Percentiles rank a stretch among this genome's conserved stretches.
phyloP scores from a whole-genome alignment of 2,888 invertebrate genomes.

The Napeogenes inachia region DNA sequence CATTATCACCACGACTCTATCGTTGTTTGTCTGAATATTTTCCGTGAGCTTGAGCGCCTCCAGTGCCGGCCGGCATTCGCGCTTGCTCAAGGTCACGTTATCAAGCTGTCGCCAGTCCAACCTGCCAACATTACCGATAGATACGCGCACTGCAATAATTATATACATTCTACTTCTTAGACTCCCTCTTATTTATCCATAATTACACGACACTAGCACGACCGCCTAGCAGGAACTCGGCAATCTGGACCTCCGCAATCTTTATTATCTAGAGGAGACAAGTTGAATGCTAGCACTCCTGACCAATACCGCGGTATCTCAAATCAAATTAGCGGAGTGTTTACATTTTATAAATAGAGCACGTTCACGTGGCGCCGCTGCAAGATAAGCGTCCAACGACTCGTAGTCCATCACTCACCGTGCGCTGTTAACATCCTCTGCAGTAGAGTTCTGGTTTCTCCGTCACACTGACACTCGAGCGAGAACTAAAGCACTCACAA shows the following conservation, averaged over 20 bases:
- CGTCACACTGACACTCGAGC: conserved; percentile 74
- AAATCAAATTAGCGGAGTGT: conserved; percentile 71
- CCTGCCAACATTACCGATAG: conserved; percentile 28
- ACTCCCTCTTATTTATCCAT: conserved; percentile 39
- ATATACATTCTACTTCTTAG: conserved; percentile 30
- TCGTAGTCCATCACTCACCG: conserved; percentile 65
- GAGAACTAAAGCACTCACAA: conserved; percentile 73
- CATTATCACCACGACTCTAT: conserved; percentile 55
- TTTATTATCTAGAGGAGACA: conserved; percentile 56
- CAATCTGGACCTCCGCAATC: conserved; percentile 66
- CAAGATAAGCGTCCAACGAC: conserved; percentile 58
- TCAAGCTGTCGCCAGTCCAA: conserved; percentile 68
- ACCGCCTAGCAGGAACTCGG: conserved; percentile 68
- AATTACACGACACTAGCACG: conserved; percentile 44
- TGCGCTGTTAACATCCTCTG: conserved; percentile 77
- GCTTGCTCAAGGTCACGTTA: conserved; percentile 74
- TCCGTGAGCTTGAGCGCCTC: conserved; percentile 62
- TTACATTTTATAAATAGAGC: conserved; percentile 75
- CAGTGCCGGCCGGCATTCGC: conserved; percentile 70
- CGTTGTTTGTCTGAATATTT: conserved; percentile 70
- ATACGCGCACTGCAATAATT: conserved; percentile 33
- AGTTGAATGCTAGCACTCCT: conserved; percentile 61
- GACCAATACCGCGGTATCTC: conserved; percentile 55
- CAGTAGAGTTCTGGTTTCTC: conserved; percentile 63
- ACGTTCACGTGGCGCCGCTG: conserved; percentile 70